These are phyloP conservation scores for Cairina moschata DNA, from an alignment of 2,113 vertebrate genomes.

Conservation along the genomic window DNA sequence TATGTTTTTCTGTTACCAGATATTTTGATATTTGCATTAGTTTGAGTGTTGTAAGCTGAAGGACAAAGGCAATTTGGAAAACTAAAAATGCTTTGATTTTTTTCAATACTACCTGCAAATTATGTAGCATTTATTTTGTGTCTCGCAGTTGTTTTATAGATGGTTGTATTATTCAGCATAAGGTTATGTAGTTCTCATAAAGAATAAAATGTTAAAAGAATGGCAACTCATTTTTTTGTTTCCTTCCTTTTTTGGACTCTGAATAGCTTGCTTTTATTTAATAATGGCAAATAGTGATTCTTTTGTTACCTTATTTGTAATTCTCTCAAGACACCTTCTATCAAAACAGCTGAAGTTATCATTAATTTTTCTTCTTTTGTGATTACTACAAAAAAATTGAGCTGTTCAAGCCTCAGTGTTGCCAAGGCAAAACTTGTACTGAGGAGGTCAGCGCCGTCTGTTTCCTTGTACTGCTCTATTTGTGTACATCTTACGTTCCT, in stretches of 20 bases:
- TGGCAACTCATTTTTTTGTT: not conserved
- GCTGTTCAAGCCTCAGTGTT: not conserved
- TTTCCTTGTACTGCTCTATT: not conserved
- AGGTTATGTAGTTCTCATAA: not conserved
- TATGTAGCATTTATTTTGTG: not conserved
- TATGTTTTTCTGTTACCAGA: not conserved
- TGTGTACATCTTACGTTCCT: not conserved
- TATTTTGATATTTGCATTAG: not conserved
- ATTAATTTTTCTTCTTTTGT: not conserved
- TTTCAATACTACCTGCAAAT: not conserved
- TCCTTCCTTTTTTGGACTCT: not conserved
- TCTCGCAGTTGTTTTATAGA: not conserved
- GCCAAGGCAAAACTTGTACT: not conserved
- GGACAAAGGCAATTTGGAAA: not conserved
- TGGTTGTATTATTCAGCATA: not conserved
- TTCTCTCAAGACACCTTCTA: not conserved
- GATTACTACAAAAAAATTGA: not conserved
- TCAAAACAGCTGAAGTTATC: not conserved
- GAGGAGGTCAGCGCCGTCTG: not conserved
- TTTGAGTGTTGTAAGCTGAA: not conserved
- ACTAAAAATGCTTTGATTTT: not conserved
- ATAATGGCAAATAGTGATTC: not conserved
- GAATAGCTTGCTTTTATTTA: not conserved
- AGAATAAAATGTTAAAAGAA: not conserved
- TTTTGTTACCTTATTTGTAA: not conserved